phyloP scores from a whole-genome alignment of 1,140 invertebrate genomes.

The Sweltsa coloradensis region DNA sequence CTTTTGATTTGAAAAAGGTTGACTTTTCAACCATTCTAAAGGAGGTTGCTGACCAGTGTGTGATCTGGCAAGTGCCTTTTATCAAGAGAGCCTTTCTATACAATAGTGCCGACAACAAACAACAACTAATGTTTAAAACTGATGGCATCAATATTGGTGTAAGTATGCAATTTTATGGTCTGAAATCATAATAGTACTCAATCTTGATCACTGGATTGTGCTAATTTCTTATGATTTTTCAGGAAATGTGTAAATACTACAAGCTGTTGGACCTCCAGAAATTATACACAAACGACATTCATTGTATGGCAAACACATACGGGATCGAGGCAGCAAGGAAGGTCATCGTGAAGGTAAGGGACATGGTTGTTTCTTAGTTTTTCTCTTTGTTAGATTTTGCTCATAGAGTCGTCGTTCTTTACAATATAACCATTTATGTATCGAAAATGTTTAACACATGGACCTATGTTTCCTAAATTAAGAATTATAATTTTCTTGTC shows the following conservation, averaged over 20 bases:
- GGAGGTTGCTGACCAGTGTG: constrained; percentile 53
- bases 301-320: constrained; percentile 77
- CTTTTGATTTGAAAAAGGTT: constrained; percentile 46
- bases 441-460: too few relatives aligned
- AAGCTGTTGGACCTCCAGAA: constrained; percentile 72
- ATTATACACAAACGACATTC: constrained; percentile 91
- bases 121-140: constrained; percentile 62
- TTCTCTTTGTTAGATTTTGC: too few relatives aligned
- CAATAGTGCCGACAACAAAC: constrained; percentile 35
- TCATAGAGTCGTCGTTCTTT: too few relatives aligned
- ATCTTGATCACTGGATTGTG: not conserved
- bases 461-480: too few relatives aligned
- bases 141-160: constrained; percentile 88
- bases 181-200: not conserved
- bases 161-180: constrained; percentile 21
- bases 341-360: constrained; percentile 59
- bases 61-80: constrained; percentile 66
- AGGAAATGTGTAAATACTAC: constrained; percentile 76
- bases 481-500: too few relatives aligned
- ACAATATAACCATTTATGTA: too few relatives aligned
- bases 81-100: constrained; percentile 75
- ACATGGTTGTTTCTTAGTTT: not conserved
- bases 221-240: constrained; percentile 11
- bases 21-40: constrained; percentile 71
- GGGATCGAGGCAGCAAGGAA: constrained; percentile 92